These are phyloP conservation scores for Drosophila gunungcola DNA, from an alignment of 1,140 invertebrate genomes.

Conservation along the genomic window DNA sequence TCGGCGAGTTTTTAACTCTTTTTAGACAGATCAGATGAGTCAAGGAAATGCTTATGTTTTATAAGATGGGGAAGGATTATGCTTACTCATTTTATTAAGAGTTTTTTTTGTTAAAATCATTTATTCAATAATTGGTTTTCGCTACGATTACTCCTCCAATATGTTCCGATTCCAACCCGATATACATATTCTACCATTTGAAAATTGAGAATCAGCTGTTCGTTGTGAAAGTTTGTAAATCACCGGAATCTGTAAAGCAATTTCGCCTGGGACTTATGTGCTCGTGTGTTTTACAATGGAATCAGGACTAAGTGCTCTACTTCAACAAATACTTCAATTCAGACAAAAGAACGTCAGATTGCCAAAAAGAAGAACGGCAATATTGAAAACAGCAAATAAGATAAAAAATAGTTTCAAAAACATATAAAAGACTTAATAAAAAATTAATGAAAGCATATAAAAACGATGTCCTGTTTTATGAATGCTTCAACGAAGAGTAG, in stretches of 20 bases:
- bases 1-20: too few relatives aligned
- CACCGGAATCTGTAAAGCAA: neutral
- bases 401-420: neutral
- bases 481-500: slow-evolving; percentile 3
- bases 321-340: neutral
- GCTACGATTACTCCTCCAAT: neutral
- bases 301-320: neutral
- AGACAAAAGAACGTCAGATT: too few relatives aligned
- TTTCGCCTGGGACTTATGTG: neutral
- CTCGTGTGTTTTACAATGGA: neutral
- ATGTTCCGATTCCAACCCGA: slow-evolving; percentile 8
- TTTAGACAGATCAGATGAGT: too few relatives aligned
- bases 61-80: too few relatives aligned
- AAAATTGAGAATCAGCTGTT: slow-evolving; percentile 3
- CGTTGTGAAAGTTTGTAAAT: neutral
- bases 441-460: slow-evolving; percentile 9
- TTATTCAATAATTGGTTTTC: too few relatives aligned
- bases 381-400: slow-evolving; percentile 7
- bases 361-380: neutral
- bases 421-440: slow-evolving; percentile 5
- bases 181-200: slow-evolving; percentile 4
- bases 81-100: too few relatives aligned
- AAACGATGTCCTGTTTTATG: neutral
- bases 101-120: too few relatives aligned
- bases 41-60: too few relatives aligned